Percentiles rank a stretch among this genome's conserved stretches.
These are phyloP conservation scores for Athrips mouffetella DNA, from an alignment of 2,888 invertebrate genomes.

Conservation along the genomic window DNA sequence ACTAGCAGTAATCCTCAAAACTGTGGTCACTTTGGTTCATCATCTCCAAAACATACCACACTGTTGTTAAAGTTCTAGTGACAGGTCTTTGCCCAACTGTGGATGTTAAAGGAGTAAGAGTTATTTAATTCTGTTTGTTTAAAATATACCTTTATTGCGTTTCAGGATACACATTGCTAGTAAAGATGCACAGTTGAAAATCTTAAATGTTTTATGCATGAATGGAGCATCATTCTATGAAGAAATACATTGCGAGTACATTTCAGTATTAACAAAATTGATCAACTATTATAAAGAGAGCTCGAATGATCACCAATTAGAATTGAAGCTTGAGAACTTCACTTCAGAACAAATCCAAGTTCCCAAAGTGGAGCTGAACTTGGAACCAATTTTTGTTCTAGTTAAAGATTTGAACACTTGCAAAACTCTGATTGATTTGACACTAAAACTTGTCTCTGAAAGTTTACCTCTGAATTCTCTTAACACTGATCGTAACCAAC, in stretches of 20 bases:
- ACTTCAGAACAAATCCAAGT: slow-evolving; percentile 54
- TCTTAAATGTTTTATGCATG: slow-evolving; percentile 70
- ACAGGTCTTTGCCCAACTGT: no score
- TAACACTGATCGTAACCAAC: slow-evolving; percentile 37
- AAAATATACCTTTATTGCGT: no score
- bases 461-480: slow-evolving; percentile 53
- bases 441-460: slow-evolving; percentile 55
- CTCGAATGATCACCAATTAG: slow-evolving; percentile 22
- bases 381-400: slow-evolving; percentile 60
- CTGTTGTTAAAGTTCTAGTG: not conserved
- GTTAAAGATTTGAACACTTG: slow-evolving; percentile 53
- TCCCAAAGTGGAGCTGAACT: slow-evolving; percentile 56
- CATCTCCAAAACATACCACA: no score
- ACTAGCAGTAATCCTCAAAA: no score
- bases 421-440: slow-evolving; percentile 51
- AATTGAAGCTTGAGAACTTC: slow-evolving; percentile 62
- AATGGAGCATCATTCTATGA: slow-evolving; percentile 72
- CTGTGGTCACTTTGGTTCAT: no score
- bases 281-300: slow-evolving; percentile 59
- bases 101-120: not conserved
- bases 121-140: no score
- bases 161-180: slow-evolving; percentile 72
- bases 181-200: slow-evolving; percentile 76
- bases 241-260: slow-evolving; percentile 69
- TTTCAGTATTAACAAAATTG: slow-evolving; percentile 55